phyloP scores from a whole-genome alignment of 2,888 invertebrate genomes.

The Amblyjoppa fuscipennis region DNA sequence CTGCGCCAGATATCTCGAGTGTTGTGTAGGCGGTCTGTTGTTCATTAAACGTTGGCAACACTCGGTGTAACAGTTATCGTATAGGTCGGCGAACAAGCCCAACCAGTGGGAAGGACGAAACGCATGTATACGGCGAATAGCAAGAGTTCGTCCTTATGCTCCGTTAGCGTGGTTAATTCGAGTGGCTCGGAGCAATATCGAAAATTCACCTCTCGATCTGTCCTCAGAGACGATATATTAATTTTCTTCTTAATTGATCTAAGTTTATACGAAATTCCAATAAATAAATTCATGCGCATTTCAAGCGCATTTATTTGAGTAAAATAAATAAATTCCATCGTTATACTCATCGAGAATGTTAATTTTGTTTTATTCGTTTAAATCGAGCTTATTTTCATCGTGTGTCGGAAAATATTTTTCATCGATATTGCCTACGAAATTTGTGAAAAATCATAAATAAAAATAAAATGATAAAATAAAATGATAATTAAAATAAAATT shows the following conservation, averaged over 20 bases:
- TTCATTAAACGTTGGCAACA: constrained; percentile 69
- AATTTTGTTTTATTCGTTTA: not conserved
- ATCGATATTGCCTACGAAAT: not conserved
- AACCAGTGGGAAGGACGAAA: constrained; percentile 41
- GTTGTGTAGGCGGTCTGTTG: constrained; percentile 73
- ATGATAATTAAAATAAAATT: not conserved
- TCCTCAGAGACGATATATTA: not conserved
- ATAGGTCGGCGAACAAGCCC: constrained; percentile 56
- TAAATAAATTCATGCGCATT: not conserved
- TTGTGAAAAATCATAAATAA: not conserved
- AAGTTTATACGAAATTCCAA: not conserved
- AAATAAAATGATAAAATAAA: not conserved
- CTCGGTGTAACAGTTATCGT: constrained; percentile 64
- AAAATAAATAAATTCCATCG: not conserved
- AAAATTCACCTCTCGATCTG: too few relatives aligned
- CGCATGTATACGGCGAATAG: not conserved
- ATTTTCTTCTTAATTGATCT: not conserved
- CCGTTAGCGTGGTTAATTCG: not conserved
- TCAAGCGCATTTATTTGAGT: not conserved
- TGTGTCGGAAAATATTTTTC: not conserved
- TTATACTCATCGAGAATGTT: not conserved
- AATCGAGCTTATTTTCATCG: not conserved
- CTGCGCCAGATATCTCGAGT: constrained; percentile 71
- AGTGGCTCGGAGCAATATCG: not conserved
- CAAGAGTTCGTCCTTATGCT: constrained; percentile 2